Evolutionary conservation across 2,888 invertebrate genomes (phyloP), one percentile per base, ranked within the genome.

Genomic region (Zaprionus bogoriensis): DNA sequence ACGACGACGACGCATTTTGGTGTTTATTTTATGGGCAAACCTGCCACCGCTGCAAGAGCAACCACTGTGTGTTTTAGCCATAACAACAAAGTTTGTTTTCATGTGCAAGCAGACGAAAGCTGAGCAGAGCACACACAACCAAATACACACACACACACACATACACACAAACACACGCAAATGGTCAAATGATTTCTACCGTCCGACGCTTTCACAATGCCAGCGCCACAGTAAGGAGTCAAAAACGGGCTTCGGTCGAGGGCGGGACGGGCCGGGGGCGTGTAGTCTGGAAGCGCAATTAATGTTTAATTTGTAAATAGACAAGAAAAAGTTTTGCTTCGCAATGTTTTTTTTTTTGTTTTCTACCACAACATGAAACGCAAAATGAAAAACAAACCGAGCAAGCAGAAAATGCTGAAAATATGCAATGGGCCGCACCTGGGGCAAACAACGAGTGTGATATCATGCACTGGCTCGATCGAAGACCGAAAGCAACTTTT

Each of bases 141-240:
- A 27, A 32, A 39, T 41, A 53, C 20, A 51, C 28, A 60, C 45
- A 67, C 48, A 39, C n/a, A 39, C 22, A 17, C 14, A 27, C n/a
- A 32, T 17, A 6, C 30, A 10, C 7, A 41, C 6, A 48, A 6
- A 19, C 14, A 51, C 27, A 75, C 63, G 59, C 58, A 77, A 79
- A 85, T 85, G 80, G 83, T 86, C 80, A 80, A 80, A 76, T 77
- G 80, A 77, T 85, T 80, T 80, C 83, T 74, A 85, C 77, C 54
- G 71, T 63, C 71, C 83, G 27, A 58, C 86, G 74, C 80, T 80
- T 80, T 80, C 80, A 85, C 86, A 82, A 77, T 71, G 68, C 75
- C 45, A 48, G 52, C 30, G 10, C 27, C 17, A 47, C 25, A 36
- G 44, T 20, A 25, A 41, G 41, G 41, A 20, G 41, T 41, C n/a